phyloP scores from a whole-genome alignment of 2,888 invertebrate species.

The Tipula unca region DNA sequence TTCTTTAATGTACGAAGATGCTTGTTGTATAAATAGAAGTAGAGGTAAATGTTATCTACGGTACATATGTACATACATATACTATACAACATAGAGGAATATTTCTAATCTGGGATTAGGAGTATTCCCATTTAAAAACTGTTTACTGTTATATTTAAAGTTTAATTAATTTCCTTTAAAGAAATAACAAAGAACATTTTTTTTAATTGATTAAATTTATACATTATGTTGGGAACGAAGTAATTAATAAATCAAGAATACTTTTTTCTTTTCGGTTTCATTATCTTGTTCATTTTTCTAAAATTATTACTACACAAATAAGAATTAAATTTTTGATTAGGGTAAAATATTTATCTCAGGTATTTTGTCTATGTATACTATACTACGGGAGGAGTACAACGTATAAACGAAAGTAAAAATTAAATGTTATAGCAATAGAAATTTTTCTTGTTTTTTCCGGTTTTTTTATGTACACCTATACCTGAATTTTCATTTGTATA shows the following conservation, averaged over 20 bases:
- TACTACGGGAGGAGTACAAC: not conserved
- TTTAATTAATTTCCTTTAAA: not conserved
- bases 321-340: constrained; percentile 14
- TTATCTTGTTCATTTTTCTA: not conserved
- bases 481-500: not conserved
- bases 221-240: not conserved
- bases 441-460: not conserved
- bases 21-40: too few species aligned
- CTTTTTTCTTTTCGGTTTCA: not conserved
- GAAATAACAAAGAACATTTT: not conserved
- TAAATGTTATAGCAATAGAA: not conserved
- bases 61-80: too few species aligned
- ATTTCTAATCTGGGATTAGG: not conserved
- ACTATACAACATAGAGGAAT: not conserved
- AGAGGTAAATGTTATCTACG: too few species aligned
- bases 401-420: not conserved
- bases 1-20: too few species aligned
- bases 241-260: not conserved
- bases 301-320: not conserved
- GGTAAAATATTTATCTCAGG: not conserved
- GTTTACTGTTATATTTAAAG: not conserved
- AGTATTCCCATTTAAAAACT: not conserved
- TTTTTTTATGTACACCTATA: not conserved
- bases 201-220: constrained; percentile 8
- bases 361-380: not conserved